Base-by-base conservation (phyloP, 2,888 invertebrate species). In the Heteropelma amictum region DNA sequence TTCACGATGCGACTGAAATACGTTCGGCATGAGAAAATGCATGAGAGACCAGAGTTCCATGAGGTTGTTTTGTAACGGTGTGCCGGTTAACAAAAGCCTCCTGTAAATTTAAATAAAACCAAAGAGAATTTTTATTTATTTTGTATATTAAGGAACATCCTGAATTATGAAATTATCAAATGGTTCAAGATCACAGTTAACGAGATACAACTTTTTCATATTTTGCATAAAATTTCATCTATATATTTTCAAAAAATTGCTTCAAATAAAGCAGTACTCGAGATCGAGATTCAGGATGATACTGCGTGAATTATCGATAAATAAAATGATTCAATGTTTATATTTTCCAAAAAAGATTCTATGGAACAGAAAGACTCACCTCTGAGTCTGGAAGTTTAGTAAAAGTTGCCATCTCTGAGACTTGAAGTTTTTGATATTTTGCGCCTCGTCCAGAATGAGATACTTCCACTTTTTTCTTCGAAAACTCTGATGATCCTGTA, bases 341-440 rank as follows among this genome's bases (percentile, higher is more conserved):
- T 65, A 47, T 19, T 28, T 45, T 14, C 8, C 3, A 23, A 23
- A 47, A 8, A 42, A 3, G 2, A 28, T 23, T 1, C 8, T 8
- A 23, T 38, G 3, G 21, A 35, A 63, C 7, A 3, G 38, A 58
- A 19, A 30, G 1, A 17, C 49, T 90, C 89, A 95, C 95, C 95
- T 93, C 88, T 97, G 95, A 0, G 97, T 96, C 86, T 97, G 95
- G 89, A 98, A 97, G 89, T 98, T 98, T 68, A 99, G 91, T 80
- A 99, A 90, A 86, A 98, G 92, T 90, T 99, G 99, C 99, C 99
- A 99, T 77, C 99, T 92, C 89, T 99, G 99, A 17, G 98, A 98
- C 89, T 99, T 99, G 89, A 99, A 99, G 90, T 99, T 99, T 90
- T 99, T 99, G 76, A 99, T 99, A 88, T 99, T 99, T 89, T 99